These are phyloP conservation scores for Stenoptilia bipunctidactyla DNA, from an alignment of 2,888 invertebrate genomes.

Conservation along the genomic window DNA sequence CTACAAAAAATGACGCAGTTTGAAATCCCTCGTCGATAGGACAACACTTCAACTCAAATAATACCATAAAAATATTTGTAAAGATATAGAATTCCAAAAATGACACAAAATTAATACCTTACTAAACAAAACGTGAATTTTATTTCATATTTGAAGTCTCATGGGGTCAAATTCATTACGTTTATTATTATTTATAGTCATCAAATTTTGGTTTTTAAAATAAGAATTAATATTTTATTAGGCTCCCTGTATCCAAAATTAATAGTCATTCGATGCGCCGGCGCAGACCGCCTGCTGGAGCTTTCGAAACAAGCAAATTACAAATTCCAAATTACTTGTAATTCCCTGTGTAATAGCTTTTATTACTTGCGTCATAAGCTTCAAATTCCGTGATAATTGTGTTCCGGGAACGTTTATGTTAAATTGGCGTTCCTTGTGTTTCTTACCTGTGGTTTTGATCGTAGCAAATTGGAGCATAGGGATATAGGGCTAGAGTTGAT, in stretches of 20 bases:
- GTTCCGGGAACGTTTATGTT: neutral
- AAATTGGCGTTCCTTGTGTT: no score
- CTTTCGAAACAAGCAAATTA: slow-evolving; percentile 13
- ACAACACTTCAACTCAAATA: no score
- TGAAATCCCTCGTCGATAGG: no score
- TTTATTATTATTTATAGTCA: slow-evolving; percentile 1
- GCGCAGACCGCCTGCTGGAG: slow-evolving; percentile 21
- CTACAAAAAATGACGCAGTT: no score
- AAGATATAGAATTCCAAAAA: no score
- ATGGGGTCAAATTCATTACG: neutral
- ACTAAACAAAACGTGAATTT: no score
- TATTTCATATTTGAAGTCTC: no score
- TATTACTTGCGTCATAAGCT: neutral
- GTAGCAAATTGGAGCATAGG: slow-evolving; percentile 13
- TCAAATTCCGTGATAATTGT: slow-evolving; percentile 1
- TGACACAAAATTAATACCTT: no score
- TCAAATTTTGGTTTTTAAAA: neutral
- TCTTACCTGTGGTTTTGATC: no score
- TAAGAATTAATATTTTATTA: slow-evolving; percentile 32
- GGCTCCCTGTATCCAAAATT: slow-evolving; percentile 28
- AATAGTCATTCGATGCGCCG: slow-evolving; percentile 22
- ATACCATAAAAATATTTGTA: no score
- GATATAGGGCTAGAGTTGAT: slow-evolving; percentile 14
- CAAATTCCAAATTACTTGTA: neutral
- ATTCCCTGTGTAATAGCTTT: neutral